Conservation (phyloP, 2,888 invertebrate genomes). For the Drosophila koepferae region DNA sequence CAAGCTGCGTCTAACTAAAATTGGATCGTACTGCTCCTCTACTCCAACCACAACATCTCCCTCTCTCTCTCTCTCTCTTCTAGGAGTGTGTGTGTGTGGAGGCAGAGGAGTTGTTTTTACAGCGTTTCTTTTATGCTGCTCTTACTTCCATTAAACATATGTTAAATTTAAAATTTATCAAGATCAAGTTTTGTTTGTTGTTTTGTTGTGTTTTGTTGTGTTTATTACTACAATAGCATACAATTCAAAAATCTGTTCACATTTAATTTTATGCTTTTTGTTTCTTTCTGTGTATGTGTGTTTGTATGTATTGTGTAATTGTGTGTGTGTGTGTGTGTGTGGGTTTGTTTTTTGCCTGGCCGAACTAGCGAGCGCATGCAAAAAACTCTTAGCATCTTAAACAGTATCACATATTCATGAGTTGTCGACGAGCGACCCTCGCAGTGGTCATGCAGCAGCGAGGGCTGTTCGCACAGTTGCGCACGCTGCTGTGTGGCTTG, state of each 20-base stretch:
- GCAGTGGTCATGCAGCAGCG: conserved; percentile 46
- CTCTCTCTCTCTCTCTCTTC: conserved; percentile 9
- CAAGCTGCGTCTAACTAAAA: conserved; percentile 80
- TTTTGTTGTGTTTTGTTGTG: conserved; percentile 33
- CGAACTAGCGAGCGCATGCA: conserved; percentile 54
- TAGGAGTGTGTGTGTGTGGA: background rate
- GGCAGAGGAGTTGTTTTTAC: conserved; percentile 17
- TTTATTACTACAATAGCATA: conserved; percentile 67
- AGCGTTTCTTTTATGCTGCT: conserved; percentile 10
- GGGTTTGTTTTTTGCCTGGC: conserved; percentile 52
- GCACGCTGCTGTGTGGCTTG: conserved; percentile 36
- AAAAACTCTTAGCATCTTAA: conserved; percentile 83
- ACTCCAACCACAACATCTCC: background rate
- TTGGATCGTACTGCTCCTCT: conserved; percentile 59
- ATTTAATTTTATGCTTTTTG: conserved; percentile 48
- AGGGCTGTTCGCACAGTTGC: conserved; percentile 10
- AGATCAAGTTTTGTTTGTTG: conserved; percentile 61
- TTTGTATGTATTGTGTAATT: conserved; percentile 30
- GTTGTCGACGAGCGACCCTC: conserved; percentile 75
- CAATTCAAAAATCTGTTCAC: conserved; percentile 74
- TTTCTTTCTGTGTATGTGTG: conserved; percentile 15
- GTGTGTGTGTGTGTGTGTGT: conserved; percentile 38
- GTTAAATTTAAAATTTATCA: conserved; percentile 76
- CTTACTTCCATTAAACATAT: conserved; percentile 54
- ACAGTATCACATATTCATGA: conserved; percentile 84